A percentile compares a stretch with the other conserved stretches of the same genome.
phyloP scores from a whole-genome alignment of 2,797 vertebrate species.

The Arremon brunneinucha region DNA sequence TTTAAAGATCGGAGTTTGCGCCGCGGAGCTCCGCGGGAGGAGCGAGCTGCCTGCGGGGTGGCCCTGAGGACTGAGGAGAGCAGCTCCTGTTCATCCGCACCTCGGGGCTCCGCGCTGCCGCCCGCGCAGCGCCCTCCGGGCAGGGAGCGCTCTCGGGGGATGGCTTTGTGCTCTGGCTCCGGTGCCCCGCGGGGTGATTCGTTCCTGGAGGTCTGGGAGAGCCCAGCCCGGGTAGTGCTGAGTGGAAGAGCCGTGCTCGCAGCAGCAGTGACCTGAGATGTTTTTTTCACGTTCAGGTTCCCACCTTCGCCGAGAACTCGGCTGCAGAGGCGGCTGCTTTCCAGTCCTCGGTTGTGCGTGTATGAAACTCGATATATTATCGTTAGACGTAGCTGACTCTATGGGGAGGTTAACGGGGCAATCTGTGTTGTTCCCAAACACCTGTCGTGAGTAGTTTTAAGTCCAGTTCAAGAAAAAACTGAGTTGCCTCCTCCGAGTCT shows the following conservation, averaged over 20 bases:
- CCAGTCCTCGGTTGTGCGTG: neutral
- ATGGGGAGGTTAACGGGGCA: neutral
- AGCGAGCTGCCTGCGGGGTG: no score
- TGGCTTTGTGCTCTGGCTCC: neutral
- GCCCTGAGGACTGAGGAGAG: neutral
- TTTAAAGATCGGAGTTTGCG: neutral
- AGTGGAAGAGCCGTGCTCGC: neutral
- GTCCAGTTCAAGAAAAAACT: neutral
- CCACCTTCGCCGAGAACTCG: neutral
- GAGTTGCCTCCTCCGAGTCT: neutral
- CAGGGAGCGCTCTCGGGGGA: neutral
- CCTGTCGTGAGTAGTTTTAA: rapidly evolving
- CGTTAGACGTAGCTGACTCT: neutral
- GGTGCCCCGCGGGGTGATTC: rapidly evolving
- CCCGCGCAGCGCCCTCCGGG: neutral
- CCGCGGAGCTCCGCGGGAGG: neutral
- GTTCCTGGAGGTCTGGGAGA: neutral
- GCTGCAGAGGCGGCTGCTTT: neutral
- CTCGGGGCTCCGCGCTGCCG: neutral
- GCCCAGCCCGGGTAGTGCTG: rapidly evolving
- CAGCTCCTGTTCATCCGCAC: no score
- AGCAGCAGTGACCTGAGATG: neutral
- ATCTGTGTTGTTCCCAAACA: neutral
- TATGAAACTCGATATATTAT: rapidly evolving
- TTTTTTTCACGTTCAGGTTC: neutral